Conservation (phyloP, 2,888 invertebrate species). For the Camptogramma bilineatum region DNA sequence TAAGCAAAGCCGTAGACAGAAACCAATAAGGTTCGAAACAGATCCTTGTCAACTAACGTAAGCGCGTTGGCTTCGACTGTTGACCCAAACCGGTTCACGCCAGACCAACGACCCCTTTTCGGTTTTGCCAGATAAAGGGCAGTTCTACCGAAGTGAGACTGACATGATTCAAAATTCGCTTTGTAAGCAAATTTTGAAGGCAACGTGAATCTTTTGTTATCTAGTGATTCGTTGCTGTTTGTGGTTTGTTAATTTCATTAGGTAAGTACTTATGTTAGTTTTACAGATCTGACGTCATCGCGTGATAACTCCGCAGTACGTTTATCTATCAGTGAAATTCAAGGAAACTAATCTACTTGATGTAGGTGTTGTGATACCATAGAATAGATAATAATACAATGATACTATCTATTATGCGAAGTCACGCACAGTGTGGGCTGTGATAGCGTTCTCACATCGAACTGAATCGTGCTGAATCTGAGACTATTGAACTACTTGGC, state of each 20-base stretch:
- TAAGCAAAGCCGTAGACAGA: too few relatives aligned
- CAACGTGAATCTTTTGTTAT: background rate
- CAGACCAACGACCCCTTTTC: slow-evolving; percentile 24
- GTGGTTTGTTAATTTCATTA: background rate
- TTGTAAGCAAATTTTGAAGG: background rate
- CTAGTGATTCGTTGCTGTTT: background rate
- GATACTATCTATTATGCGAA: background rate
- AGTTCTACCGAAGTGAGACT: background rate
- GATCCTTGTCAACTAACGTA: background rate
- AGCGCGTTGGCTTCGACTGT: background rate
- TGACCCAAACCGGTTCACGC: slow-evolving; percentile 10
- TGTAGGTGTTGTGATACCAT: background rate
- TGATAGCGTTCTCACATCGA: background rate
- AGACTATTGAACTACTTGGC: background rate
- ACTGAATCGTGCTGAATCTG: background rate
- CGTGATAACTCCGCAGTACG: slow-evolving; percentile 5
- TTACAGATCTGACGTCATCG: slow-evolving; percentile 1
- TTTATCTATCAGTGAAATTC: slow-evolving; percentile 14
- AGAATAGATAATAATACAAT: too few relatives aligned
- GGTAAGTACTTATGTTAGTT: background rate
- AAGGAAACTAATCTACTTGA: slow-evolving; percentile 5
- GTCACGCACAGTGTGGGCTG: background rate
- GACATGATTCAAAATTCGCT: background rate
- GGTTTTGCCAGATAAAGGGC: slow-evolving; percentile 13
- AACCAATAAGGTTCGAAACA: too few relatives aligned